Evolutionary conservation across 1,140 invertebrate species (phyloP), one percentile per base, ranked within the genome.

Genomic region (Tyrophagus putrescentiae): DNA sequence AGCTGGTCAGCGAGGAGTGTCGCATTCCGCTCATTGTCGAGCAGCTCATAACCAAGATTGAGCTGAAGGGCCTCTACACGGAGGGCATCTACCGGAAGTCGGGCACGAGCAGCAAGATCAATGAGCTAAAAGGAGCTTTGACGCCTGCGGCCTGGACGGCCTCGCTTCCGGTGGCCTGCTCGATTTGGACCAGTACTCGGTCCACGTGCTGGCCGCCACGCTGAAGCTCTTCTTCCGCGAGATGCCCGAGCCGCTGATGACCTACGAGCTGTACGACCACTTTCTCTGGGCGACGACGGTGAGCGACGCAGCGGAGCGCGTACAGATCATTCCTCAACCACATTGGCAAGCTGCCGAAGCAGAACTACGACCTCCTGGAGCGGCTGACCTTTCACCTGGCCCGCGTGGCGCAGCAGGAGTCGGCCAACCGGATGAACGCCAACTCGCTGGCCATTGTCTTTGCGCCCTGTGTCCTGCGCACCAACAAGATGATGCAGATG

Each of bases 51-150:
- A 84, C 82, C 6, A 84, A 82, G 4, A 91, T 97, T 66, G 92
- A 97, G 74, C 81, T 91, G 72, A 82, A 84, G 64, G 90, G 89
- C 4, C 73, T 96, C 4, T 94, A 92, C 70, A 86, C 84, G 0
- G 90, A 93, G 67, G 91, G 91, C 1, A 79, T 97, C 45, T 96
- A 96, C 72, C 77, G 92, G 28, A 95, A 96, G 71, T 87, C 86
- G 65, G 92, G 89, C 25, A 84, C 86, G 27, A 62, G 69, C 16
- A 69, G 69, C 6, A 72, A 72, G 64, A 70, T 76, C n/a, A 71
- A 70, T 62, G 64, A 70, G 50, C 67, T 77, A 16, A 71, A 72
- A 48, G 60, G 68, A 31, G 60, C 1, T 64, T 77, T n/a, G 69
- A 70, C 53, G 63, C 65, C 39, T 61, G 60, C 57, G 28, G 77